phyloP scores from a whole-genome alignment of 2,113 vertebrate species.

The Leucosticte australis region DNA sequence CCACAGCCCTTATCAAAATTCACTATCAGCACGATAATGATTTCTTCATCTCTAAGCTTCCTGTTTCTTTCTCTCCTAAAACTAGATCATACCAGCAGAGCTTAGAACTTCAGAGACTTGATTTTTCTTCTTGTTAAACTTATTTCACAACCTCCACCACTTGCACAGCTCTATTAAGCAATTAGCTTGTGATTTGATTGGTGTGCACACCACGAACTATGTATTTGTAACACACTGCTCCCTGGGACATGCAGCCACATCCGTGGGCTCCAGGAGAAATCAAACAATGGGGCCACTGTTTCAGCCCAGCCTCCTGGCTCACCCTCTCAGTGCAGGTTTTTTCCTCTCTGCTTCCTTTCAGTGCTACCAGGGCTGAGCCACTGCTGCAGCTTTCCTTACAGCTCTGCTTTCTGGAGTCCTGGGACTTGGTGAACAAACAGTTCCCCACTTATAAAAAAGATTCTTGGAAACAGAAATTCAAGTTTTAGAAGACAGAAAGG shows the following conservation, averaged over 20 bases:
- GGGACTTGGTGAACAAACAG: neutral
- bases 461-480: neutral
- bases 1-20: neutral
- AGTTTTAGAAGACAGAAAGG: neutral
- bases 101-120: neutral
- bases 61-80: neutral
- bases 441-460: neutral
- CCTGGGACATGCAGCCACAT: neutral
- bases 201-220: neutral
- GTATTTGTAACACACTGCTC: neutral
- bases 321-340: neutral
- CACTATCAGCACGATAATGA: neutral
- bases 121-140: neutral
- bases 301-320: neutral
- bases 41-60: neutral
- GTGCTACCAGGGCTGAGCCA: neutral
- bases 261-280: neutral
- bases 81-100: neutral
- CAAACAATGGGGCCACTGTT: neutral
- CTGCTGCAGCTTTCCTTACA: neutral
- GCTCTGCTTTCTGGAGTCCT: neutral
- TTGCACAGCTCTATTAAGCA: neutral
- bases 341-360: neutral
- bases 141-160: neutral
- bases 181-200: neutral